Conservation (phyloP, 2,113 vertebrate species). For the Microtus pennsylvanicus region DNA sequence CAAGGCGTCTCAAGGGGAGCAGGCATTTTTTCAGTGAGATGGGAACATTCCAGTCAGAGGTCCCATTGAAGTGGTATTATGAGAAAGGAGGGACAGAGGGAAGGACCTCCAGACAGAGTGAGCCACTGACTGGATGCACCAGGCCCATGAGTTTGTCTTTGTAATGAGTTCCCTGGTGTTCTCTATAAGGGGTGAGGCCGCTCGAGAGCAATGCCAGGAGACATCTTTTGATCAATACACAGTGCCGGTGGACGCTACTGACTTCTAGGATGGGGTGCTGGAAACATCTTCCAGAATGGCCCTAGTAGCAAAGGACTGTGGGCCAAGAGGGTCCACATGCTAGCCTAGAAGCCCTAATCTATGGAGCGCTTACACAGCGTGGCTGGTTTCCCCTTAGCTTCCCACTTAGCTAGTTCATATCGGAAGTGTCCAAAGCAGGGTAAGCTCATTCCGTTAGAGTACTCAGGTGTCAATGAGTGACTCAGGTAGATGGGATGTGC, state of each 20-base stretch:
- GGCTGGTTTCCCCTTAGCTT: background rate
- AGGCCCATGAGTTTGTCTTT: background rate
- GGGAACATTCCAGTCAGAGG: background rate
- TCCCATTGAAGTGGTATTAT: background rate
- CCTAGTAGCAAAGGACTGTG: background rate
- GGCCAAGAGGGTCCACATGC: background rate
- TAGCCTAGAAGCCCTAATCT: background rate
- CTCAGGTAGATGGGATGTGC: conserved; percentile 12
- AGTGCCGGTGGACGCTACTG: background rate
- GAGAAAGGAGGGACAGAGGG: too few relatives aligned
- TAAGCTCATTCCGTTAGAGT: background rate
- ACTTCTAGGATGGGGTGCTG: background rate
- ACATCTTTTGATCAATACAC: background rate
- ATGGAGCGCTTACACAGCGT: background rate
- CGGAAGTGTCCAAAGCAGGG: background rate
- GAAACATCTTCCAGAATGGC: background rate
- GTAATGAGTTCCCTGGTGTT: background rate
- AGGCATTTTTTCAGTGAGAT: background rate
- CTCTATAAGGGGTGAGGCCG: background rate
- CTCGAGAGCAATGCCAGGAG: background rate
- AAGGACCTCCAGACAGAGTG: too few relatives aligned
- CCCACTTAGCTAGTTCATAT: conserved; percentile 20
- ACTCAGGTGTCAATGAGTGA: background rate
- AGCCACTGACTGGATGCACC: background rate
- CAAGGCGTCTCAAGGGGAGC: background rate